Conservation (phyloP, 1,140 invertebrate species). For the Mya arenaria region DNA sequence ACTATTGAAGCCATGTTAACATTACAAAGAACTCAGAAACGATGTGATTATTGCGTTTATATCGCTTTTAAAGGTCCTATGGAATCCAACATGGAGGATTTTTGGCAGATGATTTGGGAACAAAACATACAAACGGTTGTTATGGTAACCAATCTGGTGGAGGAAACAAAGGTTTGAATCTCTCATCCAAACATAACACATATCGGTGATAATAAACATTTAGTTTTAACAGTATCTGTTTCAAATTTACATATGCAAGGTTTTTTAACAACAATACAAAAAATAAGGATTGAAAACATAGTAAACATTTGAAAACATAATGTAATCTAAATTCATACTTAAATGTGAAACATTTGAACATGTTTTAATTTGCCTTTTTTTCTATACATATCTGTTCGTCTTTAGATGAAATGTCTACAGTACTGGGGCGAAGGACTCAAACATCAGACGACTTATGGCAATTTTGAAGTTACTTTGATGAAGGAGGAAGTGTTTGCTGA, state of each 20-base stretch:
- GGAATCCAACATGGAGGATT: slow-evolving; percentile 24
- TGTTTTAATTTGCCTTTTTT: too few relatives aligned
- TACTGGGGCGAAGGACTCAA: slow-evolving; percentile 90
- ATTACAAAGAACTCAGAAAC: too few relatives aligned
- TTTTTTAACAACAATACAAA: too few relatives aligned
- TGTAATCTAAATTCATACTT: too few relatives aligned
- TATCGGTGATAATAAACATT: too few relatives aligned
- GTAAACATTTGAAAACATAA: neutral
- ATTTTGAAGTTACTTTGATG: slow-evolving; percentile 76
- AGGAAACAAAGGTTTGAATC: slow-evolving; percentile 37
- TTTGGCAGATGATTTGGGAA: slow-evolving; percentile 57
- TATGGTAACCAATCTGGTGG: slow-evolving; percentile 45
- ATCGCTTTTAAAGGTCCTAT: slow-evolving; percentile 30
- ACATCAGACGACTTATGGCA: neutral
- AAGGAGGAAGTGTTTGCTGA: slow-evolving; percentile 23
- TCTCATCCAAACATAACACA: too few relatives aligned
- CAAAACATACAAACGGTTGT: slow-evolving; percentile 22
- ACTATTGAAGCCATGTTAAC: too few relatives aligned
- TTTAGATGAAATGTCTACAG: slow-evolving; percentile 96
- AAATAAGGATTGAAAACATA: neutral
- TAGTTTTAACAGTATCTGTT: too few relatives aligned
- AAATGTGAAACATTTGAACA: too few relatives aligned
- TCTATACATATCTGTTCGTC: neutral
- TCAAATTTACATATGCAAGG: too few relatives aligned
- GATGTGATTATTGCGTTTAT: too few relatives aligned